Evolutionary conservation across 1,140 invertebrate species (phyloP), one percentile per base, ranked within the genome.

Genomic region (Sitodiplosis mosellana): DNA sequence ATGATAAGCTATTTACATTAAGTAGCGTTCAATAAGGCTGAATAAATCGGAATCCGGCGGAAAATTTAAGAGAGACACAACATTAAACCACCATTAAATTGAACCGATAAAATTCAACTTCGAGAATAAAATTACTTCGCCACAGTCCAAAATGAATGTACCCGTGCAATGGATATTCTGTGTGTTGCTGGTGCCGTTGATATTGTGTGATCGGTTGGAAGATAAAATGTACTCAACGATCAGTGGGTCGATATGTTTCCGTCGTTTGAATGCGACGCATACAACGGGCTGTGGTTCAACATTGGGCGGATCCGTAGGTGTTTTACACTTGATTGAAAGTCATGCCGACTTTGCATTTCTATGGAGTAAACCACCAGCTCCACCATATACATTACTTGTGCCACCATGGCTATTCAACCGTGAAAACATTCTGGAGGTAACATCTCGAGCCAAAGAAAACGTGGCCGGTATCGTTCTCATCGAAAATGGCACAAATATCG

Each of bases 181-280:
- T 27, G 27, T 27, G 27, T 27, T 27, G 27, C 10, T 27, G 27
- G 3, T 27, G 27, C 27, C 27, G 10, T 20, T 47, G 65, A 61
- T 47, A 22, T 50, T 60, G 54, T 59, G 62, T 53, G 74, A 79
- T 52, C 71, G 83, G 53, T 75, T 79, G 4, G 77, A 76, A 56
- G 76, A 84, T 54, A 81, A 80, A 68, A 89, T 93, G 67, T 92
- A 90, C 61, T 72, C 78, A 55, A 63, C 75, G 8, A 75, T 91
- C 38, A 68, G 77, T 54, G 79, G 77, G 38, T 70, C 77, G 49
- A 77, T 79, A 45, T 94, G 90, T 69, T 90, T 90, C 60, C 73
- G 87, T 54, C 71, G 85, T 52, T 66, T 94, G 36, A 95, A 94
- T 74, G 86, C 79, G 41, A 93, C 90, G 17, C 87, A 94, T 72